Conservation (phyloP, 2,797 vertebrate genomes). For the Sebastes vulpes region DNA sequence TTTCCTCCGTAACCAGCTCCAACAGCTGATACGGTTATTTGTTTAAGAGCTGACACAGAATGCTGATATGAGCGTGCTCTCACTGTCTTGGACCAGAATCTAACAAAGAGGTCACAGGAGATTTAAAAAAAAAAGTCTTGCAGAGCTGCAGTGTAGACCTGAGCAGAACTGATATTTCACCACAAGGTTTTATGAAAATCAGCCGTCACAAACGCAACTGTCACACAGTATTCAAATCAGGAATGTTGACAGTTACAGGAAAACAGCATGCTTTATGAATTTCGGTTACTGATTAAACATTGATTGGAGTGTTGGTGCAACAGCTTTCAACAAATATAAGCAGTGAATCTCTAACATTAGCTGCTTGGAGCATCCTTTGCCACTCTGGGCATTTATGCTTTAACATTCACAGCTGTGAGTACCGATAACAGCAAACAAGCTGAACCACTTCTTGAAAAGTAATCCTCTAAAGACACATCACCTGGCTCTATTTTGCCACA, state of each 20-base stretch:
- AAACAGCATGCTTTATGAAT: background rate
- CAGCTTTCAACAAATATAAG: background rate
- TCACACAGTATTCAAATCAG: constrained; percentile 17
- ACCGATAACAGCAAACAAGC: background rate
- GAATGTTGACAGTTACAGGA: background rate
- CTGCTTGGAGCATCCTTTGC: background rate
- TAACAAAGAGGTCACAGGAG: background rate
- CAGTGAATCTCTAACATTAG: background rate
- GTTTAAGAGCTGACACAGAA: constrained; percentile 6
- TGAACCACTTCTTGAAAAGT: too few species aligned
- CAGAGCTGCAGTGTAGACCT: background rate
- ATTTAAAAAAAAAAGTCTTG: background rate
- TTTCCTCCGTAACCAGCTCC: constrained; percentile 21
- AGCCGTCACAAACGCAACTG: background rate
- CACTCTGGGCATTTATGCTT: background rate
- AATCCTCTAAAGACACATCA: background rate
- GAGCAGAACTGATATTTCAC: background rate
- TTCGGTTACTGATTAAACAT: background rate
- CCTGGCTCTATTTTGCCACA: background rate
- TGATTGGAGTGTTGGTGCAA: background rate
- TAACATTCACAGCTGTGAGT: background rate
- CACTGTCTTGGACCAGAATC: background rate
- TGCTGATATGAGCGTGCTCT: background rate
- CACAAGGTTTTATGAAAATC: constrained; percentile 19
- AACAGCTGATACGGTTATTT: constrained; percentile 30